Percentiles rank a stretch among this genome's conserved stretches.
These are phyloP conservation scores for Lytechinus pictus DNA, from an alignment of 35 echinoderm and acorn worm species.

Conservation along the genomic window DNA sequence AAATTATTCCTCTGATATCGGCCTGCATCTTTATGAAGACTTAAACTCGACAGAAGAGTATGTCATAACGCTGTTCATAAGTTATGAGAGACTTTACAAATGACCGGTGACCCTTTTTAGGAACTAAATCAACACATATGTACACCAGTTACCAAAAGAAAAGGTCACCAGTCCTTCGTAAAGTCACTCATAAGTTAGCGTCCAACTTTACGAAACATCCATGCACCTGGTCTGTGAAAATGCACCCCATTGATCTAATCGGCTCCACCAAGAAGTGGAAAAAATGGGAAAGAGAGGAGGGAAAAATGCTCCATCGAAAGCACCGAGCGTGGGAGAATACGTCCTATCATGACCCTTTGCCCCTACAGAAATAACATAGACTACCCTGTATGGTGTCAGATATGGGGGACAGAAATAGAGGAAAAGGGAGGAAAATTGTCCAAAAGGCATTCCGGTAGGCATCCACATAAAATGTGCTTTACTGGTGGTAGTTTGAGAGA, in stretches of 20 bases:
- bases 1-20: too few relatives aligned
- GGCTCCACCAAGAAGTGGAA: neutral
- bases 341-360: neutral
- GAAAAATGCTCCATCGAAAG: constrained; percentile 18
- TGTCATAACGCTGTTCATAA: too few relatives aligned
- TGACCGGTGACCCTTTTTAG: too few relatives aligned
- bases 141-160: too few relatives aligned
- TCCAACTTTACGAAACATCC: too few relatives aligned
- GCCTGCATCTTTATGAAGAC: too few relatives aligned
- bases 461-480: neutral
- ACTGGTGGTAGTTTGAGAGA: neutral
- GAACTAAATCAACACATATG: too few relatives aligned
- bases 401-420: constrained; percentile 9
- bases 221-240: neutral
- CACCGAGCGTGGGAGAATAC: neutral
- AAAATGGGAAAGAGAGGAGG: constrained; percentile 7
- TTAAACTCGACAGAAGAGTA: too few relatives aligned
- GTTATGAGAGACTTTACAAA: too few relatives aligned
- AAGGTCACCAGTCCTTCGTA: too few relatives aligned
- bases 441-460: neutral
- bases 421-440: neutral
- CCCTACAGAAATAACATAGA: constrained; percentile 10
- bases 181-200: too few relatives aligned
- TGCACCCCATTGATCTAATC: neutral
- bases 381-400: neutral